Evolutionary conservation across 2,113 vertebrate species (phyloP), one percentile per base, ranked within the genome.

Genomic region (Forbesichthys agassizii): DNA sequence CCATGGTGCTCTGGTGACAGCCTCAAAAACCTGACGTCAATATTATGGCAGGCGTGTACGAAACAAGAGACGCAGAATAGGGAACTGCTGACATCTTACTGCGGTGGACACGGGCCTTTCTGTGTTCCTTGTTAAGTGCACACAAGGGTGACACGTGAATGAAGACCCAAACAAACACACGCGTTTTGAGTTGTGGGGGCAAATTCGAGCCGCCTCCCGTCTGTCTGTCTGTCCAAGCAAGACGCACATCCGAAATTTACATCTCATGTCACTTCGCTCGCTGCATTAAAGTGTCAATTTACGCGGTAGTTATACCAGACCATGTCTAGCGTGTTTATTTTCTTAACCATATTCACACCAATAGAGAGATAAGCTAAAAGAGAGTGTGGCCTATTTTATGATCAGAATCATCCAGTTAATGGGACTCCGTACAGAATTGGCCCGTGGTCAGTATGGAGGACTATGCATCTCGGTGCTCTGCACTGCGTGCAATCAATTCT

Each of bases 401-500:
- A 61, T 52, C 27, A 27, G 60, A 57, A 13, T 33, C 57, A 66
- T 54, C 64, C 47, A 58, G 13, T 20, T 12, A 58, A 66, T 56
- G 57, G 33, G n/a, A 78, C 49, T 89, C 79, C 73, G 72, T 84
- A 82, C 52, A 68, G 71, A 77, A 63, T 67, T 74, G 63, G 67
- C 68, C 55, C 46, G 64, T 13, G 61, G 81, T 73, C 67, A 55
- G 54, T 42, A 42, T 27, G 27, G 27, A 10, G 55, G 64, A 59
- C 61, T 12, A 18, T 66, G 68, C 72, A 59, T 83, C 69, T 75
- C 73, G 70, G 74, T 48, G 63, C 75, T 68, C 61, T 9, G 64
- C 36, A 6, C 74, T 36, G n/a, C 58, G 64, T 69, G 74, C 69
- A 64, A 82, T 88, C 76, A 57, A 85, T 90, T 83, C 58, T 68